Evolutionary conservation across 2,797 vertebrate genomes (phyloP), one percentile per base, ranked within the genome.

Genomic region (Mallotus villosus): DNA sequence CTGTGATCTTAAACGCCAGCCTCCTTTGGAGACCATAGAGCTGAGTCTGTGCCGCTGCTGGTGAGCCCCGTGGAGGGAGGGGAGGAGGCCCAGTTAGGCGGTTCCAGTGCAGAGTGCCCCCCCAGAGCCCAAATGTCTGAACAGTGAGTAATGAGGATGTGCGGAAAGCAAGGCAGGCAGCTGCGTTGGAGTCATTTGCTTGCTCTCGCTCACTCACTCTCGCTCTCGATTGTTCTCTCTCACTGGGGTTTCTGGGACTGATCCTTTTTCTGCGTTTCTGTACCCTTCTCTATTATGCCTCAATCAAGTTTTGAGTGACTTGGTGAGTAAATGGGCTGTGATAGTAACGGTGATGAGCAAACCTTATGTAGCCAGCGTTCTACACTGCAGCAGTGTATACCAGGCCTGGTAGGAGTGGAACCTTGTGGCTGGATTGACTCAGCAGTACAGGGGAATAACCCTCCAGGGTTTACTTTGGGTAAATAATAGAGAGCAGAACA

Each of bases 81-180:
- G 81, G 70, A 37, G 49, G 21, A 70, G 71, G 25, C 37, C 64
- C 12, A 75, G 85, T 82, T 85, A 84, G 75, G n/a, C 78, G 68
- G 81, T 86, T 87, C 84, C 78, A 84, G 82, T 73, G 81, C 79
- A 24, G 41, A 17, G n/a, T 32, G 41, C 59, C 81, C 81, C 70
- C 82, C 68, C 5, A 0, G 77, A 86, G 77, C 73, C 34, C 74
- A 81, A 55, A 85, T 90, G 84, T 86, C 82, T 88, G 82, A 81
- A 80, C 77, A 79, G 68, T 91, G 88, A 88, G 87, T 89, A 91
- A 91, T 90, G 85, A 90, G 89, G 86, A 91, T 91, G 88, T 91
- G 88, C 85, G 84, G 85, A 89, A 90, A 91, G 85, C 81, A 86
- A 84, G 84, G 84, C 82, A 83, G 85, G 80, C 90, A 91, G 87